Base-by-base conservation (phyloP, 2,888 invertebrate species). In the Calameuta filiformis region DNA sequence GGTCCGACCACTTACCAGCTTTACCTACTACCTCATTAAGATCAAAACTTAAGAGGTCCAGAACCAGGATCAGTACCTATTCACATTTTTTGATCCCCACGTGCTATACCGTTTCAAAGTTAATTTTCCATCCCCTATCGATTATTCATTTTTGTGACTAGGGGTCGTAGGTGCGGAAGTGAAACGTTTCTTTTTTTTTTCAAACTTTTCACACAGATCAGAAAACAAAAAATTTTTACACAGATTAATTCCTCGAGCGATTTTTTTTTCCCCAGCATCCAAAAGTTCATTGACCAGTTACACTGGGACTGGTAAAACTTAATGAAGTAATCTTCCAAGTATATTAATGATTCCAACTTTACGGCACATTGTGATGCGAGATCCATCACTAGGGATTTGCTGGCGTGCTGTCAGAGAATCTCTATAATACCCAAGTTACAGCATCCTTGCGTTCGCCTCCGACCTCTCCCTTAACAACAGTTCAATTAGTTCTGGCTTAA, bases 401-500 rank as follows among this genome's bases (percentile, higher is more conserved):
- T 71, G 83, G 79, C 82, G 81, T 81, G 81, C 83, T 81, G 85
- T 84, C 85, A 81, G 83, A 76, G 83, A 87, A 86, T 87, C 85
- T 84, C 85, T 85, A 79, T 87, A 86, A 87, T 85, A 83, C 82
- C 84, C 81, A 80, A 83, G 84, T 84, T 84, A 82, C 82, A 81
- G 77, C 85, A 82, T 82, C 84, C 81, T 81, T 75, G 79, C 81
- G 77, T 75, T 82, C 81, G 77, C 80, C 71, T 31, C 75, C 68
- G 79, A n/a, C 74, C 68, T 56, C 71, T 40, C 73, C 77, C 77
- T 76, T 81, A 77, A 82, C 82, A 82, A 81, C 85, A 85, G 86
- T 89, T 87, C 87, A 88, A 89, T 89, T 88, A 88, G 86, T 87
- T 85, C 83, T 81, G 85, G 84, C 88, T 88, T 88, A 88, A 85